Evolutionary conservation across 2,888 invertebrate species (phyloP), one percentile per base, ranked within the genome.

Genomic region (Synergus gifuensis): DNA sequence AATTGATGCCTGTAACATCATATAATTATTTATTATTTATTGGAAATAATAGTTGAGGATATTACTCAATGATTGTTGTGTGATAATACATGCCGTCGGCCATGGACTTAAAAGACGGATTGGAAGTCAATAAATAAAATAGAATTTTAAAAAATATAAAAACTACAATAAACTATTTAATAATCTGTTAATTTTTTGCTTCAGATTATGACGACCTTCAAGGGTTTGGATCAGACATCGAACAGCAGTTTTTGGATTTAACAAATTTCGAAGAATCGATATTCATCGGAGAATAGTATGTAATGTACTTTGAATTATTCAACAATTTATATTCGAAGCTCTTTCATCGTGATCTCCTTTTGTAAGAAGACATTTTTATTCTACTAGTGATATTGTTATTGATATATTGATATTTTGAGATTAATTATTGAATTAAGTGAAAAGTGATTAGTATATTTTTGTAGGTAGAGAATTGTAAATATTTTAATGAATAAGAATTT

Each of bases 201-300:
- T n/a, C 86, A 92, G 92, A 86, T 78, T 91, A 89, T 79, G 85
- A 85, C 62, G 90, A 91, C 67, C 88, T 91, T 77, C 91, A 92
- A 78, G 91, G 91, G 62, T 86, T 92, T 46, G 91, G 89, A 49
- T 88, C 91, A 2, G 91, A 92, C 78, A 90, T 92, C 42, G 92
- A 92, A 77, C 91, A 91, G 40, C 92, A 92, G 78, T 92, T 92
- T 83, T 85, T 92, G 64, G 92, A 92, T 78, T 82, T 92, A 49
- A 90, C 88, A 83, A 90, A 87, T 73, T 85, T 92, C 66, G 90
- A 92, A 36, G 90, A 91, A 28, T 89, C 90, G 54, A 89, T 91
- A 66, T 92, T 91, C 79, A 90, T 91, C 79, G 89, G 87, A 16
- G 88, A 88, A 83, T 91, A 84, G 86, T 63, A 28, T 28, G 3